phyloP scores from a whole-genome alignment of 2,113 vertebrate species.

The Ptilorrhoa leucosticta region DNA sequence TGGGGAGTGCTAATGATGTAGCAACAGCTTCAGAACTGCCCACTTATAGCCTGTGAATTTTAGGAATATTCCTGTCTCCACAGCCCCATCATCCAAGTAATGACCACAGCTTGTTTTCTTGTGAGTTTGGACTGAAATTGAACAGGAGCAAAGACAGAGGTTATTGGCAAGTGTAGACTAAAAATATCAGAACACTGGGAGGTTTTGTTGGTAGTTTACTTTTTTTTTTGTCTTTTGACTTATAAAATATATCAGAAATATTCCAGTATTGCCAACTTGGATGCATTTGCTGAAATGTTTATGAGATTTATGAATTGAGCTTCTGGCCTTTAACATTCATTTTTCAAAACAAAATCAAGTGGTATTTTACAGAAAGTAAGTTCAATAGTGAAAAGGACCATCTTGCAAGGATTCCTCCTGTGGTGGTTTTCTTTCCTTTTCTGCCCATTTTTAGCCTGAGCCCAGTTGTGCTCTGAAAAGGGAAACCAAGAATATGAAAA shows the following conservation, averaged over 20 bases:
- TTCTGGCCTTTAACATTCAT: neutral
- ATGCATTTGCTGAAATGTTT: constrained; percentile 20
- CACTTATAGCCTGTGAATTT: neutral
- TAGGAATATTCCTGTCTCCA: neutral
- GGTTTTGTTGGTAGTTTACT: neutral
- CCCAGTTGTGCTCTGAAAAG: neutral
- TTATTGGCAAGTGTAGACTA: neutral
- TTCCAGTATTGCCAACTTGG: neutral
- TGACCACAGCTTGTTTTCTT: neutral
- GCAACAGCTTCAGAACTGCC: neutral
- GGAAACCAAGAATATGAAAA: neutral
- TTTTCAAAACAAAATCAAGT: constrained; percentile 7
- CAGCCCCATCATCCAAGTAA: neutral
- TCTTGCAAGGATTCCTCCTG: neutral
- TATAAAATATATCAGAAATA: neutral
- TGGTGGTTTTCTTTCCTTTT: neutral
- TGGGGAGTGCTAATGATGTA: neutral
- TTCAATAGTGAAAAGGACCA: neutral
- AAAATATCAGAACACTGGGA: neutral
- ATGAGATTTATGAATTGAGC: constrained; percentile 7
- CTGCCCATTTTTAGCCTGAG: neutral
- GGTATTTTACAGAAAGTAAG: neutral
- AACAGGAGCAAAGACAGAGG: neutral
- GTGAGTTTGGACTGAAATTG: neutral
- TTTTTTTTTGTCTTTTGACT: neutral